These are phyloP conservation scores for Peromyscus attwateri DNA, from an alignment of 2,797 vertebrate species.

Conservation along the genomic window DNA sequence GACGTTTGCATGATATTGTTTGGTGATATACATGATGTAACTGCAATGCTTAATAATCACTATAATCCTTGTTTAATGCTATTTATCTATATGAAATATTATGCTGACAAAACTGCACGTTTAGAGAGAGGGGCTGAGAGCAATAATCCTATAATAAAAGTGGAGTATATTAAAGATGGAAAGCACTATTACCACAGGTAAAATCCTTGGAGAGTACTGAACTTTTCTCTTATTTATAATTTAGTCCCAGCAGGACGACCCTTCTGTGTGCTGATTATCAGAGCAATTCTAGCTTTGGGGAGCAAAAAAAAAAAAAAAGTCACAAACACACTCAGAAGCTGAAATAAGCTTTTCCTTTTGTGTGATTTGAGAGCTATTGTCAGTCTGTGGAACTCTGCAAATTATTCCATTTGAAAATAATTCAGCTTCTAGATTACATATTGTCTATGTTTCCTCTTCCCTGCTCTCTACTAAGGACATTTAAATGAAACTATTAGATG, in stretches of 20 bases:
- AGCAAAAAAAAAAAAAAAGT: conserved; percentile 71
- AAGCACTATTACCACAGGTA: conserved; percentile 79
- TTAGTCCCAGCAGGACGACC: conserved; percentile 76
- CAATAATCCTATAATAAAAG: conserved; percentile 81
- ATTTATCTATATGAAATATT: conserved; percentile 78
- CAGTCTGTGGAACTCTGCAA: conserved; percentile 76
- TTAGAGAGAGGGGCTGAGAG: conserved; percentile 68
- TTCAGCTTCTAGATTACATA: conserved; percentile 80
- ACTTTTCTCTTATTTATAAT: conserved; percentile 81
- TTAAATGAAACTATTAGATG: conserved; percentile 80
- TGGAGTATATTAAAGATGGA: conserved; percentile 77
- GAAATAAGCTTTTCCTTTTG: conserved; percentile 78
- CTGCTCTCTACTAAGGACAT: conserved; percentile 74
- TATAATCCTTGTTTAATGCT: conserved; percentile 72
- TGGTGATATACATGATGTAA: conserved; percentile 28
- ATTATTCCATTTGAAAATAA: conserved; percentile 82
- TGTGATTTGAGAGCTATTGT: conserved; percentile 80
- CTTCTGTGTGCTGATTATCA: conserved; percentile 80
- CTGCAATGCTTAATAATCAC: conserved; percentile 63
- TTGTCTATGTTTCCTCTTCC: conserved; percentile 81
- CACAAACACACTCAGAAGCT: conserved; percentile 74
- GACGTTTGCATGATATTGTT: not conserved
- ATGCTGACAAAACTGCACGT: conserved; percentile 68
- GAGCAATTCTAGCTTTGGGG: conserved; percentile 78
- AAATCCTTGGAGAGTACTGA: conserved; percentile 67